phyloP scores from a whole-genome alignment of 2,113 vertebrate genomes.

The Nycticebus coucang region DNA sequence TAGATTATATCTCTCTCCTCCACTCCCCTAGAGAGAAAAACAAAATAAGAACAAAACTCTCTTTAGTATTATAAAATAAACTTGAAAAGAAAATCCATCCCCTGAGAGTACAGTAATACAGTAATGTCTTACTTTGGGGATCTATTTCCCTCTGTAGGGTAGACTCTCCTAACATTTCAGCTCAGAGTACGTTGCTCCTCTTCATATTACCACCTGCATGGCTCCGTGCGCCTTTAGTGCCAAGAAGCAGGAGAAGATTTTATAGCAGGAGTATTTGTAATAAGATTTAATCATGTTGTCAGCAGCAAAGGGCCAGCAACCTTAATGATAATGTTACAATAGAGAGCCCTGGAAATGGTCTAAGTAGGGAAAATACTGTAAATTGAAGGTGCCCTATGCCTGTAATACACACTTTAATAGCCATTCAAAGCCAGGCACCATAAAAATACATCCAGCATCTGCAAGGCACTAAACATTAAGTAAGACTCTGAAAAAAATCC shows the following conservation, averaged over 20 bases:
- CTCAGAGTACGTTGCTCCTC: not conserved
- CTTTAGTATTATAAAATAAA: slow-evolving; percentile 62
- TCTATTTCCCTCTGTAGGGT: slow-evolving; percentile 52
- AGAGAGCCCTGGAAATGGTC: slow-evolving; percentile 69
- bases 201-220: slow-evolving; percentile 48
- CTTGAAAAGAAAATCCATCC: slow-evolving; percentile 58
- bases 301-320: slow-evolving; percentile 64
- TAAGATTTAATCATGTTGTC: slow-evolving; percentile 64
- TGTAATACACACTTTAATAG: slow-evolving; percentile 72
- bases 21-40: slow-evolving; percentile 25
- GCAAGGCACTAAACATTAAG: slow-evolving; percentile 57
- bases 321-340: slow-evolving; percentile 71
- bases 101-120: slow-evolving; percentile 44
- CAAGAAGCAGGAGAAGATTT: slow-evolving; percentile 71
- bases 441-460: slow-evolving; percentile 57
- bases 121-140: slow-evolving; percentile 45
- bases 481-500: slow-evolving; percentile 28
- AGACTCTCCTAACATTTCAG: slow-evolving; percentile 47
- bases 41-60: slow-evolving; percentile 56
- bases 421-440: slow-evolving; percentile 52
- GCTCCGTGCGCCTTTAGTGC: slow-evolving; percentile 63
- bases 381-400: slow-evolving; percentile 59
- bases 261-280: slow-evolving; percentile 71
- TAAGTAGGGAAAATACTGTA: slow-evolving; percentile 76
- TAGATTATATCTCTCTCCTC: not conserved